Evolutionary conservation across 2,888 invertebrate genomes (phyloP), one percentile per base, ranked within the genome.

Genomic region (Aporophyla lueneburgensis): DNA sequence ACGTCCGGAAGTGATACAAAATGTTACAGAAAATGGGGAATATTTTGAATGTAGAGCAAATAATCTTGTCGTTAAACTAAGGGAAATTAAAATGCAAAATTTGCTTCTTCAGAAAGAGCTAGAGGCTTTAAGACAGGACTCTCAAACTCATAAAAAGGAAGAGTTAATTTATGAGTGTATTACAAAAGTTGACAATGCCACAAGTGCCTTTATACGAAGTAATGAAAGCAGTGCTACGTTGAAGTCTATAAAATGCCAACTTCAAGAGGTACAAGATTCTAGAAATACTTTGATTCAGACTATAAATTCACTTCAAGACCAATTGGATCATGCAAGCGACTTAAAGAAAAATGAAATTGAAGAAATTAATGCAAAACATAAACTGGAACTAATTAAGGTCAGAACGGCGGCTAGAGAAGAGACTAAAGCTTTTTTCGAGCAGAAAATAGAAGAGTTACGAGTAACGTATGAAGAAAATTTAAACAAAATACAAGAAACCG

Each of bases 61-160:
- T 71, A 95, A 94, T 76, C 88, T 96, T 3, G 90, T 96, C 2
- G 90, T 88, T 56, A 96, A 94, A 86, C 83, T 96, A 9, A 91
- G 96, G 83, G 94, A 95, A 78, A 94, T 96, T 6, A 96, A 96
- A 90, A 90, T 92, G 46, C 93, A 96, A 87, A 96, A 96, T 83
- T 74, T 90, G 16, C 73, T 93, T 24, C 84, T 96, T 5, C 93
- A 93, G 21, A 91, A 91, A 74, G 95, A 96, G 83, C 84, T 96
- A 5, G 70, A 85, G 7, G 80, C 88, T 46, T 85, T 96, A 33
- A 94, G 89, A 91, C 87, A 93, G 72, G 92, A 93, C 70, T 89
- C 91, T 80, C 88, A 80, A 72, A 56, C 1, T 85, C 85, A 76
- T 46, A 89, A 81, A 68, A 80, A 80, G 46, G 84, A 83, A 53